Conservation (phyloP, 2,888 invertebrate genomes). For the Habrosyne pyritoides region DNA sequence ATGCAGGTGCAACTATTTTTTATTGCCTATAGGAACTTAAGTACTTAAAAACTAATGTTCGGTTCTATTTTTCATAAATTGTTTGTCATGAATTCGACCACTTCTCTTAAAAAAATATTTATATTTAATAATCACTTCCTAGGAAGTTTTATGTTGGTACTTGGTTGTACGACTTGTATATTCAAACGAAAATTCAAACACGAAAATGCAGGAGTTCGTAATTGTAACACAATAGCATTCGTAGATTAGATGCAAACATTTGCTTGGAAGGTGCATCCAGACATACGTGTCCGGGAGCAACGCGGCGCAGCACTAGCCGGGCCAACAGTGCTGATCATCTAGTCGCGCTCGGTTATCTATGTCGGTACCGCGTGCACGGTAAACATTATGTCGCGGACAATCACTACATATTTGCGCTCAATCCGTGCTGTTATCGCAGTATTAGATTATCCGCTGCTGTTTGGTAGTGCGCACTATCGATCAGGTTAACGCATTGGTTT, state of each 20-base stretch:
- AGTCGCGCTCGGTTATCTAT: slow-evolving; percentile 24
- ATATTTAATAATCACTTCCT: no score
- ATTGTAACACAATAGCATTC: slow-evolving; percentile 1
- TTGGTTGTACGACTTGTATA: neutral
- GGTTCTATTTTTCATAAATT: no score
- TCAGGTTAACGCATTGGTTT: neutral
- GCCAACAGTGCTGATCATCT: neutral
- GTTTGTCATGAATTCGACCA: no score
- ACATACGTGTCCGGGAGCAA: neutral
- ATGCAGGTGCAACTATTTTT: no score
- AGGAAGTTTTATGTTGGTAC: no score
- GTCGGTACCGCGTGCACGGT: slow-evolving; percentile 16
- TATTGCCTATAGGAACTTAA: no score
- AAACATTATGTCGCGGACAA: slow-evolving; percentile 21
- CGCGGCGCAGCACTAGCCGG: neutral
- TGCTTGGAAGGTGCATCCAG: slow-evolving; percentile 8
- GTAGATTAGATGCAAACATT: slow-evolving; percentile 14
- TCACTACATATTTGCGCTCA: slow-evolving; percentile 33
- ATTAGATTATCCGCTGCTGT: slow-evolving; percentile 32
- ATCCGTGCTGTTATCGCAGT: slow-evolving; percentile 35
- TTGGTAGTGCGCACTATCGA: slow-evolving; percentile 15
- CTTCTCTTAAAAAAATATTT: no score
- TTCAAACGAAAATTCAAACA: neutral
- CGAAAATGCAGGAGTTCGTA: neutral
- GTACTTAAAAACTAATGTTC: no score